Conservation (phyloP, 2,888 invertebrate species). For the Stenchaetothrips biformis region DNA sequence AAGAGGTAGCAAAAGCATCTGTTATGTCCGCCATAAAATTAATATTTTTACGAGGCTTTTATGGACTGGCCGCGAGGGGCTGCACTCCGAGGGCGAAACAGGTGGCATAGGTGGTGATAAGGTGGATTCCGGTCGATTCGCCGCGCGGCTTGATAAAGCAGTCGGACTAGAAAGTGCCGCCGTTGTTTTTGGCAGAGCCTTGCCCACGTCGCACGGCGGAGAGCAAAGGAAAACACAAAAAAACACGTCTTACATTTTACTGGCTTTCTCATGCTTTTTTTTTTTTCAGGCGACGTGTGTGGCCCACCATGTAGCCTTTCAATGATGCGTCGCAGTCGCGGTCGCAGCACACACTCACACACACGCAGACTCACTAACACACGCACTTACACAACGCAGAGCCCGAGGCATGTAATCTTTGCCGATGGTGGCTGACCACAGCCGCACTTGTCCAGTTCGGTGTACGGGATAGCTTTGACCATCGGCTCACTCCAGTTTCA, state of each 20-base stretch:
- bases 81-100: slow-evolving; percentile 1
- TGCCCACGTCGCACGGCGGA: neutral
- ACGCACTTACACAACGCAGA: neutral
- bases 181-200: neutral
- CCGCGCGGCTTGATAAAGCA: too few relatives aligned
- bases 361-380: neutral
- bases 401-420: neutral
- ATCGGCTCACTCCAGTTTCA: too few relatives aligned
- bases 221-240: neutral
- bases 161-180: too few relatives aligned
- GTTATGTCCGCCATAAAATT: slow-evolving; percentile 19
- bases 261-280: neutral
- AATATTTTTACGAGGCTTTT: slow-evolving; percentile 24
- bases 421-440: neutral
- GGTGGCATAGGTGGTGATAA: neutral
- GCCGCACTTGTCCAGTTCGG: too few relatives aligned
- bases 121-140: neutral
- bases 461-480: too few relatives aligned
- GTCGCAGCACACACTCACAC: neutral
- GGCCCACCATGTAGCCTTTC: neutral
- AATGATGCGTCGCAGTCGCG: neutral
- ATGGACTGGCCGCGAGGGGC: slow-evolving; percentile 10
- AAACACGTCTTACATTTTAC: neutral
- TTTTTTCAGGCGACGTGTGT: neutral
- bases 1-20: slow-evolving; percentile 23